These are phyloP conservation scores for Laterallus jamaicensis DNA, from an alignment of 2,113 vertebrate genomes.

Conservation along the genomic window DNA sequence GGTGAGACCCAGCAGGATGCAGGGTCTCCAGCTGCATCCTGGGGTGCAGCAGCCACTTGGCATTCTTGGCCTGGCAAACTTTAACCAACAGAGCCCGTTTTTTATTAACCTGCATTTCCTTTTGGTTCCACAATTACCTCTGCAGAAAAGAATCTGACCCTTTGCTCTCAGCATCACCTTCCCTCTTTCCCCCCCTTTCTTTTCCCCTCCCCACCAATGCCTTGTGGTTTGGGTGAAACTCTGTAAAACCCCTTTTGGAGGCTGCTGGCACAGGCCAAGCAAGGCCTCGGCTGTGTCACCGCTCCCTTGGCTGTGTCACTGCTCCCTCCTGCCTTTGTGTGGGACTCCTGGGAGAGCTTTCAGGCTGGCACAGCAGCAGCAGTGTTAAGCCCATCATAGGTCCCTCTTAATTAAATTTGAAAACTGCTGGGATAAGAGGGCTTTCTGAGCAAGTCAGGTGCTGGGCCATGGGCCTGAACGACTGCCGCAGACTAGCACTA, in stretches of 20 bases:
- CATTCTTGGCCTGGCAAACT: background rate
- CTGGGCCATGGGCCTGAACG: conserved; percentile 73
- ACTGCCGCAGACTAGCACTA: conserved; percentile 83
- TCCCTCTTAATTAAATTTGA: conserved; percentile 74
- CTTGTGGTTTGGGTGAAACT: background rate
- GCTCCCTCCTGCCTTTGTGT: background rate
- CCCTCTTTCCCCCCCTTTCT: too few species aligned
- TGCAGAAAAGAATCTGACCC: conserved; percentile 29
- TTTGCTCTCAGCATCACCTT: background rate
- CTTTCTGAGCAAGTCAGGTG: conserved; percentile 78
- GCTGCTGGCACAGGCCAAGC: background rate
- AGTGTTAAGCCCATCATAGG: conserved; percentile 25
- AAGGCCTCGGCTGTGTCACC: background rate
- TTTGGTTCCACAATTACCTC: background rate
- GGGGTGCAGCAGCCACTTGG: background rate
- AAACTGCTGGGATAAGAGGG: conserved; percentile 56
- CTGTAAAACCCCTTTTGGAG: background rate
- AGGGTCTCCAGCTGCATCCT: background rate
- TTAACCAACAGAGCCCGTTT: background rate
- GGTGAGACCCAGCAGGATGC: fast-evolving
- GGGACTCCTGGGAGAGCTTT: background rate
- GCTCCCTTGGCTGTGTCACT: background rate
- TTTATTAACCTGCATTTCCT: background rate
- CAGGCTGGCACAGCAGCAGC: background rate
- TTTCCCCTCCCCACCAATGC: background rate